phyloP scores from a whole-genome alignment of 2,797 vertebrate species.

The Peromyscus melanophrys region DNA sequence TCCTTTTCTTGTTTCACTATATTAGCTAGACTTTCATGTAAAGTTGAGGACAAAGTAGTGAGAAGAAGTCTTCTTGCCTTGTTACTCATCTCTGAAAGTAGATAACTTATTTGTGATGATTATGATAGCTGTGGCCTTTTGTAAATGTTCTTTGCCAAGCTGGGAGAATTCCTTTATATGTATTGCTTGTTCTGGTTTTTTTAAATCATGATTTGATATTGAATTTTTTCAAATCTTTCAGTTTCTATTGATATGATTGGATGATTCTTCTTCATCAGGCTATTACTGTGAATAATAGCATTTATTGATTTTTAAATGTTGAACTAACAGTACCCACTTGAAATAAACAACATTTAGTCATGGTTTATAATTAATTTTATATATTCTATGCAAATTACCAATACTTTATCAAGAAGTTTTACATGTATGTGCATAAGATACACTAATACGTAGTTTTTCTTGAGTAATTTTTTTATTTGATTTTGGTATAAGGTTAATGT shows the following conservation, averaged over 20 bases:
- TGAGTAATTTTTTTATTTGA: neutral
- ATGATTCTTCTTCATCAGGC: neutral
- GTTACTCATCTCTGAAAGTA: neutral
- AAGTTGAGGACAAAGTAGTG: neutral
- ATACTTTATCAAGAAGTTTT: neutral
- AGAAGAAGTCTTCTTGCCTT: neutral
- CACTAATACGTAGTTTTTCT: neutral
- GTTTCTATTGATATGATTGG: neutral
- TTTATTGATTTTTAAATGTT: neutral
- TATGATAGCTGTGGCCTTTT: neutral
- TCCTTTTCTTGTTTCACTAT: neutral
- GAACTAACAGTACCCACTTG: neutral
- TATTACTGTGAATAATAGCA: neutral
- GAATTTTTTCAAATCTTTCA: neutral
- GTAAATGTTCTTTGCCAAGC: neutral
- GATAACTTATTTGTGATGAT: neutral
- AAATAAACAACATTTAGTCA: neutral
- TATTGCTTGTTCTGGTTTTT: neutral
- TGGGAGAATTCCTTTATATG: neutral
- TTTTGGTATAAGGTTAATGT: neutral
- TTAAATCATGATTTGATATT: neutral
- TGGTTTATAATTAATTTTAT: neutral
- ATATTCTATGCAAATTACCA: neutral
- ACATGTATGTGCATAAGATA: neutral
- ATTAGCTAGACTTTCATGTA: neutral